A percentile compares a stretch with the other conserved stretches of the same genome.
Conservation (phyloP, 2,113 vertebrate species). For the Rhinopomastus cyanomelas region DNA sequence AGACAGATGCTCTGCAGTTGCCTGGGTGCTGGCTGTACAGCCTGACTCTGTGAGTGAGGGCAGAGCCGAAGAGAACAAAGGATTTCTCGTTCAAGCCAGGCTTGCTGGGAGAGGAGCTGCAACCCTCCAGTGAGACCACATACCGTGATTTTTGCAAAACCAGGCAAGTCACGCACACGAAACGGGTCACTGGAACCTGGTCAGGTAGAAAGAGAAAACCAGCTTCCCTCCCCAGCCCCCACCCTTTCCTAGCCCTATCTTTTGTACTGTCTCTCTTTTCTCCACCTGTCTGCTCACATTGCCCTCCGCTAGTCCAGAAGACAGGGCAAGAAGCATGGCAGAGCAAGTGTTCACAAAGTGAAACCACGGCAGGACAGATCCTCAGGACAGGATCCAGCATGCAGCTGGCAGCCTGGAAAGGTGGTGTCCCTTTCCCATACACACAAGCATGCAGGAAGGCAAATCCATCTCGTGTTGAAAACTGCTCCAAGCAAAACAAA, state of each 20-base stretch:
- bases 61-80: conserved; percentile 24
- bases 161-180: conserved; percentile 1
- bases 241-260: neutral
- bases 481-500: neutral
- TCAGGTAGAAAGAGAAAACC: conserved; percentile 39
- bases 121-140: neutral
- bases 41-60: neutral
- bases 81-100: neutral
- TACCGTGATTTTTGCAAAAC: neutral
- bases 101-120: neutral
- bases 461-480: neutral
- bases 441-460: neutral
- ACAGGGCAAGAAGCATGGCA: neutral
- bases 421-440: neutral
- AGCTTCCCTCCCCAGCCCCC: neutral
- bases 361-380: neutral
- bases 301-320: neutral
- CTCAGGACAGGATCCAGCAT: neutral
- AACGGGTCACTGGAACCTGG: conserved; percentile 32
- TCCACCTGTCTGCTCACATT: neutral
- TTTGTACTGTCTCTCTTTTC: neutral
- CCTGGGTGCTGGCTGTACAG: neutral
- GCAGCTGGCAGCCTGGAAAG: neutral
- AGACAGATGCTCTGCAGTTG: neutral
- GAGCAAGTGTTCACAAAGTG: neutral